phyloP scores from a whole-genome alignment of 2,797 vertebrate species.

The Ciconia nigra region DNA sequence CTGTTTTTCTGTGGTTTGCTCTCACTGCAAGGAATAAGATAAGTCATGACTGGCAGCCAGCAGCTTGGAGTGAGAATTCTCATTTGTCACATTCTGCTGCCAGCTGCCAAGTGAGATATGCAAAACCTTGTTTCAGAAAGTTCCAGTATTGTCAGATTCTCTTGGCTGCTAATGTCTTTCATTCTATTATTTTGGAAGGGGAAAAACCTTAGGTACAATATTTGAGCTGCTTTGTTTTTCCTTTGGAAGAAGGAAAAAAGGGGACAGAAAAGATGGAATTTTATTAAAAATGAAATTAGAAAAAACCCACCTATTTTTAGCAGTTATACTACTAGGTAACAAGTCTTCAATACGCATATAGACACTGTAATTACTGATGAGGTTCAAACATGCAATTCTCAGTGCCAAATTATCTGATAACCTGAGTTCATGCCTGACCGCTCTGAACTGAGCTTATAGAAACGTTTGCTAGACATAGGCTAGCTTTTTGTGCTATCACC shows the following conservation, averaged over 20 bases:
- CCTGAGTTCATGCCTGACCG: background rate
- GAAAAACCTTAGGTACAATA: background rate
- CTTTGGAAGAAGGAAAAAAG: background rate
- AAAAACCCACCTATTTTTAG: fast-evolving
- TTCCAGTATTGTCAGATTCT: constrained; percentile 24
- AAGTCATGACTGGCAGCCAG: constrained; percentile 63
- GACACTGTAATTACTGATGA: background rate
- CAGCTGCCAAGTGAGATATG: constrained; percentile 59
- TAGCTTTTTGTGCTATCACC: background rate
- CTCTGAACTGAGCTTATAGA: background rate
- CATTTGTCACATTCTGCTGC: constrained; percentile 47
- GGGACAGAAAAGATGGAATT: background rate
- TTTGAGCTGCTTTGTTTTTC: background rate
- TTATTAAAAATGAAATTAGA: background rate
- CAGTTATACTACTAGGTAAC: background rate
- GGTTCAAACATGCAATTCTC: background rate
- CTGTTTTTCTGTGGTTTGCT: background rate
- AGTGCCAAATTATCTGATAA: background rate
- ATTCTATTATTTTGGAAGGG: background rate
- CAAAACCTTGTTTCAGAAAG: constrained; percentile 40
- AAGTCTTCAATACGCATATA: background rate
- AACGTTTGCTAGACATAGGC: fast-evolving
- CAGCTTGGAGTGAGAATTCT: constrained; percentile 45
- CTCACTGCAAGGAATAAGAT: constrained; percentile 39
- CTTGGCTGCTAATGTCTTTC: constrained; percentile 11